A percentile compares a stretch with the other conserved stretches of the same genome.
Evolutionary conservation across 2,113 vertebrate genomes (phyloP).

Genomic region (Corythaeola cristata): DNA sequence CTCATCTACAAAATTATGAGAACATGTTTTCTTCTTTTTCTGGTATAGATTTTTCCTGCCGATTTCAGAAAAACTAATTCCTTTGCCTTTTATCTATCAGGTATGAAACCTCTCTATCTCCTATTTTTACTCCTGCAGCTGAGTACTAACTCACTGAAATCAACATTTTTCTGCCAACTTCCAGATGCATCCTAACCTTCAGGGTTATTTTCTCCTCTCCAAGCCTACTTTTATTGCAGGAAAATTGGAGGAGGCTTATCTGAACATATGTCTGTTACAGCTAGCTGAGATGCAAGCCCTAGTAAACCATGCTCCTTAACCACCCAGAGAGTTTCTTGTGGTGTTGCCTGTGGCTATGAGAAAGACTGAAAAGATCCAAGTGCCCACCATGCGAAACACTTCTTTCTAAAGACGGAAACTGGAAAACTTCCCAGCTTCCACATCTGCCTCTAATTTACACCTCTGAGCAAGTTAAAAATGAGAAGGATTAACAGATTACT

Average conservation of each 20-base stretch:
- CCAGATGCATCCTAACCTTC: neutral
- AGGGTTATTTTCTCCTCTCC: neutral
- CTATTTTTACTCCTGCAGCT: neutral
- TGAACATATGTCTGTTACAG: conserved; percentile 21
- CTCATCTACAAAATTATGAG: neutral
- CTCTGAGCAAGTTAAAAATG: conserved; percentile 42
- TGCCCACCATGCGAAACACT: conserved; percentile 39
- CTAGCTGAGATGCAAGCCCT: conserved; percentile 6
- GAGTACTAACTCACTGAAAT: neutral
- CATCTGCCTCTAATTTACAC: conserved; percentile 72
- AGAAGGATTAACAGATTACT: conserved; percentile 49
- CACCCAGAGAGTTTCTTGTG: conserved; percentile 33
- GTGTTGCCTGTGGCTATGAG: conserved; percentile 48
- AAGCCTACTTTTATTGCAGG: neutral
- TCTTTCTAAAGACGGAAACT: conserved; percentile 66
- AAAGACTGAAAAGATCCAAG: conserved; percentile 54
- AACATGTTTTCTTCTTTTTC: neutral
- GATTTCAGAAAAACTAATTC: neutral
- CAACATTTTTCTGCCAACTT: neutral
- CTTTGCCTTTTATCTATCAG: neutral
- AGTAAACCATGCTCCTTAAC: conserved; percentile 35
- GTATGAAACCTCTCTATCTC: neutral
- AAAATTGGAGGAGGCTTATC: neutral
- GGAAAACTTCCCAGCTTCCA: conserved; percentile 69
- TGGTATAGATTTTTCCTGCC: neutral